Conservation (phyloP, 2,113 vertebrate species). For the Carassius carassius region DNA sequence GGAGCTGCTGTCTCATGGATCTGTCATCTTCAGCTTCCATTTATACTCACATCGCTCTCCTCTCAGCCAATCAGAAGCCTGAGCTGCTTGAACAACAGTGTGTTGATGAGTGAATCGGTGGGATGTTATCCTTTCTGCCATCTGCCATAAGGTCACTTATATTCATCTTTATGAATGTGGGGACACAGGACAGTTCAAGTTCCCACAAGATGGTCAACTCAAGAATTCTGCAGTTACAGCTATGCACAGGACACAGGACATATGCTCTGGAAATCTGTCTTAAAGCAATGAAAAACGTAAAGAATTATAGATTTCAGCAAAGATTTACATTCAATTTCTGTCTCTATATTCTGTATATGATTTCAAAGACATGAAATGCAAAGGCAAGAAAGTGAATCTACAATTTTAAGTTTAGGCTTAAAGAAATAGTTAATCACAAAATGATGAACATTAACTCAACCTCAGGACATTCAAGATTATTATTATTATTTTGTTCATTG, state of each 20-base stretch:
- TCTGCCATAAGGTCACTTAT: conserved; percentile 63
- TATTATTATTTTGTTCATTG: too few relatives aligned
- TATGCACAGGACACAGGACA: not conserved
- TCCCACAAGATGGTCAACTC: conserved; percentile 28
- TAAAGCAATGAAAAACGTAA: not conserved
- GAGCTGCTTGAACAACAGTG: conserved; percentile 61
- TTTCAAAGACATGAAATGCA: not conserved
- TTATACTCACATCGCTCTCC: conserved; percentile 63
- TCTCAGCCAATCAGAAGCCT: conserved; percentile 68
- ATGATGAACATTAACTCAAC: too few relatives aligned
- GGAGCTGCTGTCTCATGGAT: not conserved
- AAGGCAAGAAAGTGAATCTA: not conserved
- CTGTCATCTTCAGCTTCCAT: conserved; percentile 51
- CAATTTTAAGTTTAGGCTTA: too few relatives aligned
- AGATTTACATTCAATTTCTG: too few relatives aligned
- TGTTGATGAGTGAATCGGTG: conserved; percentile 66
- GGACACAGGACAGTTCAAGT: not conserved
- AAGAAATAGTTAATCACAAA: too few relatives aligned
- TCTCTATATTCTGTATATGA: not conserved
- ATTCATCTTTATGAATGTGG: conserved; percentile 30
- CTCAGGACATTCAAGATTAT: too few relatives aligned
- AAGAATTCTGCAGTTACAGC: not conserved
- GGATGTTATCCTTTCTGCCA: conserved; percentile 65
- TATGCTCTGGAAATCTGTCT: not conserved
- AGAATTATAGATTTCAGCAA: not conserved